A percentile compares a stretch with the other conserved stretches of the same genome.
Evolutionary conservation across 35 echinoderm and acorn worm genomes (phyloP).

Genomic region (Ophiothrix spiculata): DNA sequence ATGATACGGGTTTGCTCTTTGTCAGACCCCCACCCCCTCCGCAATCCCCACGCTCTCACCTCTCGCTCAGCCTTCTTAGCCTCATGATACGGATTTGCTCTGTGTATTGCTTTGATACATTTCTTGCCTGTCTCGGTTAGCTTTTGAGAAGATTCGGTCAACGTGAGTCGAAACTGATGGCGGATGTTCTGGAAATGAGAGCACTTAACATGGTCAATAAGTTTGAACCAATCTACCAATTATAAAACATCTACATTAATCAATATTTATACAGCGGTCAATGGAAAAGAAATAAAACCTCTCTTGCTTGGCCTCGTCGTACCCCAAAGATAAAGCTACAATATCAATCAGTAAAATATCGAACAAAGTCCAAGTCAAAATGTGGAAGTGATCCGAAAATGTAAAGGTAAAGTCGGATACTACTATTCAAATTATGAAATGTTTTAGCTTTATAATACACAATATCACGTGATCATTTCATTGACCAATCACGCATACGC

Average conservation of each 20-base stretch:
- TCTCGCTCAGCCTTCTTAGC: slow-evolving; percentile 25
- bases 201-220: not conserved
- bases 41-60: slow-evolving; percentile 18
- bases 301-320: not conserved
- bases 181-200: slow-evolving; percentile 17
- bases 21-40: no score
- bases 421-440: no score
- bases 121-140: slow-evolving; percentile 35
- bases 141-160: slow-evolving; percentile 30
- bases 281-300: not conserved
- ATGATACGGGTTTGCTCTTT: slow-evolving; percentile 44
- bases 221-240: not conserved
- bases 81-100: slow-evolving; percentile 45
- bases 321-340: not conserved
- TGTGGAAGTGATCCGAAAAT: no score
- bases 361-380: no score
- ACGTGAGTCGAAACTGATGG: slow-evolving; percentile 31
- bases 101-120: slow-evolving; percentile 32
- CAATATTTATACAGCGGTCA: not conserved
- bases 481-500: no score
- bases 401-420: no score
- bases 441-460: no score
- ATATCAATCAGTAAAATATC: no score
- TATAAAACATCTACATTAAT: not conserved
- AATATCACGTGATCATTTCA: no score